phyloP scores from a whole-genome alignment of 2,888 invertebrate genomes.

The Galeopsomyia nigrocyanea region DNA sequence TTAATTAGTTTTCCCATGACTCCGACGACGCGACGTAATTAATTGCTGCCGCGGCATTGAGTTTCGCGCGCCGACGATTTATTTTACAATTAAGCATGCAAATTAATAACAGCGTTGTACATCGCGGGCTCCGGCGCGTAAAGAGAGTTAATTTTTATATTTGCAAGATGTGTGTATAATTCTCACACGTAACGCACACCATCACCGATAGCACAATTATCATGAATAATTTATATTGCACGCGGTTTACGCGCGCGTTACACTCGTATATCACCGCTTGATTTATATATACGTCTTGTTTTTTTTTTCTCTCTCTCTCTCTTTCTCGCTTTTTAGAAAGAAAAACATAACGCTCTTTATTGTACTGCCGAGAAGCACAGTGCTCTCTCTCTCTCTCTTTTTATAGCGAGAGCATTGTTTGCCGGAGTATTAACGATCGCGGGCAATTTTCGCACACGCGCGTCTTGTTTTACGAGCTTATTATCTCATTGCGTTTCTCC shows the following conservation, averaged over 20 bases:
- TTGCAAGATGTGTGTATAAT: too few relatives aligned
- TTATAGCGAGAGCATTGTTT: slow-evolving; percentile 42
- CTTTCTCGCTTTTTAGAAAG: too few relatives aligned
- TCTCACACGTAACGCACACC: too few relatives aligned
- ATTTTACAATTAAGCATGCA: too few relatives aligned
- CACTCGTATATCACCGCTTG: slow-evolving; percentile 32
- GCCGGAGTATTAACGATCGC: slow-evolving; percentile 38
- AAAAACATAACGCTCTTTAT: too few relatives aligned
- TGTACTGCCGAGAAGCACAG: background rate
- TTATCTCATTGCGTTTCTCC: slow-evolving; percentile 43
- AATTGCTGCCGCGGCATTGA: too few relatives aligned
- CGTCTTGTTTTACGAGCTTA: slow-evolving; percentile 39
- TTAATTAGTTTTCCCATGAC: too few relatives aligned
- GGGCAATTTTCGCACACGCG: slow-evolving; percentile 40
- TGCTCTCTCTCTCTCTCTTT: slow-evolving; percentile 14
- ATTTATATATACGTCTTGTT: slow-evolving; percentile 36
- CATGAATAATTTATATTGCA: slow-evolving; percentile 38
- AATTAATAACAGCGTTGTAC: too few relatives aligned
- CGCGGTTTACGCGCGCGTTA: slow-evolving; percentile 6
- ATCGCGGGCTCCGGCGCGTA: too few relatives aligned
- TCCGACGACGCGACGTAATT: too few relatives aligned
- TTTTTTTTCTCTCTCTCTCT: background rate
- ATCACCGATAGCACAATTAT: slow-evolving; percentile 13
- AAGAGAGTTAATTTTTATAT: too few relatives aligned
- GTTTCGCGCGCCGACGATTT: too few relatives aligned